phyloP scores from a whole-genome alignment of 92 coral and sea anemone genomes.

The Zoanthus gigantus region DNA sequence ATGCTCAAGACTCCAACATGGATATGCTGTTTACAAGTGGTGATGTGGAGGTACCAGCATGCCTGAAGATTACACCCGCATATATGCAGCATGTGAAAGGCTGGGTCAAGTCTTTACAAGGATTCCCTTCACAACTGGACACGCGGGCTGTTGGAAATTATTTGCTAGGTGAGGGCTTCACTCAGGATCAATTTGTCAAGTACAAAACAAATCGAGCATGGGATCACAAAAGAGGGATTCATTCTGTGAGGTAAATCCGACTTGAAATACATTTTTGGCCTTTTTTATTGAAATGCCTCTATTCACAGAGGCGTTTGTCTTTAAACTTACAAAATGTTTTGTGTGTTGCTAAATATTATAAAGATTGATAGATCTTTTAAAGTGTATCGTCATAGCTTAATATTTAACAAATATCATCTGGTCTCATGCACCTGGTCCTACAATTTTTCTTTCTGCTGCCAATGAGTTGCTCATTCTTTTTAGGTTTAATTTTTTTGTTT shows the following conservation, averaged over 20 bases:
- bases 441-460: too few relatives aligned
- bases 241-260: not conserved
- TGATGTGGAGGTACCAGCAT: conserved; percentile 20
- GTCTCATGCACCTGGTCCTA: too few relatives aligned
- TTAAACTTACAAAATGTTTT: too few relatives aligned
- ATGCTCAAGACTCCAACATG: conserved; percentile 27
- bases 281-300: too few relatives aligned
- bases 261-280: too few relatives aligned
- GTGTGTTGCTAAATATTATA: too few relatives aligned
- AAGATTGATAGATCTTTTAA: too few relatives aligned
- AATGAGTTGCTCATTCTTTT: too few relatives aligned
- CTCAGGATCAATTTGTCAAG: conserved; percentile 24
- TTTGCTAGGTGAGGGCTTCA: conserved; percentile 12
- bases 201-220: not conserved
- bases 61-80: conserved; percentile 49
- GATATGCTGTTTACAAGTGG: not conserved
- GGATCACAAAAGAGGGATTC: not conserved
- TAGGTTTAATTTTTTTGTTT: too few relatives aligned
- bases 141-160: conserved; percentile 36
- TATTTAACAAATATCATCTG: too few relatives aligned
- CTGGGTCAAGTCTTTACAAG: conserved; percentile 16
- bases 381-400: too few relatives aligned
- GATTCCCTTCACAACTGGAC: conserved; percentile 34
- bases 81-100: conserved; percentile 41
- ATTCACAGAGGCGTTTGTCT: too few relatives aligned